Evolutionary conservation across 2,888 invertebrate genomes (phyloP).

Genomic region (Spilarctia lutea): DNA sequence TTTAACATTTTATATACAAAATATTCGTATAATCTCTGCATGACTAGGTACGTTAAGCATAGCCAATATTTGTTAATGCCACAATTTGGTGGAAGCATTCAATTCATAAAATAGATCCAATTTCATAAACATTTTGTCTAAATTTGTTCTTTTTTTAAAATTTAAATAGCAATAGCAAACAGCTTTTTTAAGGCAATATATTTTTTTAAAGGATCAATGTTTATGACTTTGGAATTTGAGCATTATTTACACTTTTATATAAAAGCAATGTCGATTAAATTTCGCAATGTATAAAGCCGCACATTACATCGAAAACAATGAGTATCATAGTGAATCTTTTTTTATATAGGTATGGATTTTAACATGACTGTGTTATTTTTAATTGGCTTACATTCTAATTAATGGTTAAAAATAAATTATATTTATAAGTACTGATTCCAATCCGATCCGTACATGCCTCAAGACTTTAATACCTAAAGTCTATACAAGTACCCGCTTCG

Average conservation of each 20-base stretch:
- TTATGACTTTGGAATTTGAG: constrained; percentile 57
- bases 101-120: constrained; percentile 35
- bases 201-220: constrained; percentile 12
- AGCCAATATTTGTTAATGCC: constrained; percentile 66
- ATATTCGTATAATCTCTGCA: constrained; percentile 76
- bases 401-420: constrained; percentile 78
- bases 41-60: constrained; percentile 78
- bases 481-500: constrained; percentile 80
- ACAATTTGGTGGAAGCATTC: constrained; percentile 58
- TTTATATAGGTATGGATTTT: constrained; percentile 50
- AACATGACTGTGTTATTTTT: constrained; percentile 58
- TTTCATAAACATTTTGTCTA: constrained; percentile 50
- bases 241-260: constrained; percentile 67
- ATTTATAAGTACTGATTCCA: constrained; percentile 72
- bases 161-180: not conserved
- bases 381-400: constrained; percentile 74
- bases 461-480: constrained; percentile 84
- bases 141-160: not conserved
- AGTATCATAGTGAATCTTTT: constrained; percentile 42
- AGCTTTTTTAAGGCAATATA: not conserved
- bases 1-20: constrained; percentile 83
- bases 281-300: constrained; percentile 72
- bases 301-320: constrained; percentile 63
- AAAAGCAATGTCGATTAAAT: constrained; percentile 66
- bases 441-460: constrained; percentile 77